phyloP scores from a whole-genome alignment of 1,140 invertebrate species.

The Araneus ventricosus region DNA sequence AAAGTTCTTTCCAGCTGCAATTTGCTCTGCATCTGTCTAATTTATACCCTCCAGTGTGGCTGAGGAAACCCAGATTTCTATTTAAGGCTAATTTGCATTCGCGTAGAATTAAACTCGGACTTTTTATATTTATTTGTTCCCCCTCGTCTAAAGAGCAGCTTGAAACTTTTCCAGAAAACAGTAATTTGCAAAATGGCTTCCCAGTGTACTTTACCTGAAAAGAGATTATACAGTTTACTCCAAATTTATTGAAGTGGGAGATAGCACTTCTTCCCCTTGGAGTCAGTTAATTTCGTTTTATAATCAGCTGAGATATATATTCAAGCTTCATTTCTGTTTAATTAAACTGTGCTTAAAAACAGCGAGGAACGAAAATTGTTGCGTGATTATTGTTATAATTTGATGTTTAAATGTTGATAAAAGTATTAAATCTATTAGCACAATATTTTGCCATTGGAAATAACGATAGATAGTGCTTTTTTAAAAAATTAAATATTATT shows the following conservation, averaged over 20 bases:
- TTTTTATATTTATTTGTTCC: conserved; percentile 33
- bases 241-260: conserved; percentile 7
- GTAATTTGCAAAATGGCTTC: conserved; percentile 59
- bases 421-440: too few relatives aligned
- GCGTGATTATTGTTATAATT: neutral
- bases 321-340: neutral
- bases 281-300: neutral
- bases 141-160: neutral
- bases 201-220: neutral
- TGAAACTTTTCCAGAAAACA: conserved; percentile 57
- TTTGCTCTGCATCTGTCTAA: conserved; percentile 21
- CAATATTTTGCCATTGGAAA: too few relatives aligned
- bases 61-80: conserved; percentile 56
- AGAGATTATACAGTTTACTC: conserved; percentile 26
- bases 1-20: neutral
- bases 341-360: neutral
- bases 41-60: neutral
- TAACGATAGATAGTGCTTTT: too few relatives aligned
- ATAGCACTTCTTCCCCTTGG: neutral
- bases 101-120: conserved; percentile 23
- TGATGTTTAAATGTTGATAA: neutral
- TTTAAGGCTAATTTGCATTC: conserved; percentile 63
- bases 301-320: neutral
- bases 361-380: neutral
- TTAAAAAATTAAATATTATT: too few relatives aligned